Evolutionary conservation across 2,888 invertebrate genomes (phyloP).

Genomic region (Willowsia nigromaculata): DNA sequence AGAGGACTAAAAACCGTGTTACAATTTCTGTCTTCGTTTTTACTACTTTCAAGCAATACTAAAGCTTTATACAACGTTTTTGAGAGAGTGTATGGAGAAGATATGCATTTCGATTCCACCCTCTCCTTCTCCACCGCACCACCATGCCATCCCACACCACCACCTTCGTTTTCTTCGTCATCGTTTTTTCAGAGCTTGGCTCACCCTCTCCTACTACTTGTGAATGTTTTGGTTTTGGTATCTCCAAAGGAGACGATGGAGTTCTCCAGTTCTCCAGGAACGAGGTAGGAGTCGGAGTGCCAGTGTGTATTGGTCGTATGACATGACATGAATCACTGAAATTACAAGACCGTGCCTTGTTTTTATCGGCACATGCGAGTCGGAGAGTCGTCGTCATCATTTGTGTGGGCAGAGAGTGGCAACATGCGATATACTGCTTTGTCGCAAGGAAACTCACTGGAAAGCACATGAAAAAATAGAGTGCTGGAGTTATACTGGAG

Average conservation of each 20-base stretch:
- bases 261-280: constrained; percentile 3
- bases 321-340: constrained; percentile 69
- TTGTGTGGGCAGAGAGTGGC: no score
- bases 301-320: no score
- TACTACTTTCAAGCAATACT: no score
- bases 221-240: constrained; percentile 51
- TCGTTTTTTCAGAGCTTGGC: neutral
- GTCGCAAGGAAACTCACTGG: neutral
- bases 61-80: no score
- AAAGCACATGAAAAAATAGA: constrained; percentile 1
- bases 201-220: constrained; percentile 49
- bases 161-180: constrained; percentile 45
- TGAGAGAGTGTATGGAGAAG: constrained; percentile 44
- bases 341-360: constrained; percentile 62
- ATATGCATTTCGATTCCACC: constrained; percentile 50
- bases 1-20: constrained; percentile 30
- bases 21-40: constrained; percentile 60
- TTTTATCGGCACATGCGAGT: constrained; percentile 69
- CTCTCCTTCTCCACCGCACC: constrained; percentile 24
- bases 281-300: no score
- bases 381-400: no score
- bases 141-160: no score
- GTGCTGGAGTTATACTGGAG: neutral
- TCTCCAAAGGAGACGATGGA: constrained; percentile 64
- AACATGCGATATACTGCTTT: neutral